Conservation (phyloP, 2,113 vertebrate genomes). For the Myrmophylax atrothorax region DNA sequence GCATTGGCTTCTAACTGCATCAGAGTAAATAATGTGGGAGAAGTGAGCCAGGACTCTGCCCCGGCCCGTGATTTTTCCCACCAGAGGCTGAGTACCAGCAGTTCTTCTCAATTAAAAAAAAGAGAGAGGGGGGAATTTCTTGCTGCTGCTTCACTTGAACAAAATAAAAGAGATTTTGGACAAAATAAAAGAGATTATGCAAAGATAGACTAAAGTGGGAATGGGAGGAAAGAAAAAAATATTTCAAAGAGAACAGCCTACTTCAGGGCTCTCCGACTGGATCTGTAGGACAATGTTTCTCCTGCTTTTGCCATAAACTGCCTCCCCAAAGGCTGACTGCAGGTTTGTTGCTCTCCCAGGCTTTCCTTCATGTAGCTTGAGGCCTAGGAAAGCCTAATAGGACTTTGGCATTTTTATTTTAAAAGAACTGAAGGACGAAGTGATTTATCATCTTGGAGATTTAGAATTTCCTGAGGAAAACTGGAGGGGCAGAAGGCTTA, state of each 20-base stretch:
- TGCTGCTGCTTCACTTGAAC: slow-evolving; percentile 43
- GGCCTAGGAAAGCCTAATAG: not conserved
- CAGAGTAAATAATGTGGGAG: slow-evolving; percentile 31
- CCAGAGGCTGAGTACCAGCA: not conserved
- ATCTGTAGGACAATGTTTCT: not conserved
- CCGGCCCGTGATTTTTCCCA: slow-evolving; percentile 17
- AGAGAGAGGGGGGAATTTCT: not conserved
- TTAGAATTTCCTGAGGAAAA: not conserved
- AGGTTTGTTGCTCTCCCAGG: not conserved
- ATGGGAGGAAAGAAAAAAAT: slow-evolving; percentile 1
- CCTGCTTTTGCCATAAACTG: not conserved
- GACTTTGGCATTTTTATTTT: not conserved
- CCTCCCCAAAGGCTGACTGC: not conserved
- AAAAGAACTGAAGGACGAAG: not conserved
- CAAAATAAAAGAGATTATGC: slow-evolving; percentile 48
- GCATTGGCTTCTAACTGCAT: slow-evolving; percentile 30
- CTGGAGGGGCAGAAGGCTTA: not conserved
- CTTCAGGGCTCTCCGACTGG: not conserved
- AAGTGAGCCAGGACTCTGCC: slow-evolving; percentile 10
- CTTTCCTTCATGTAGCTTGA: not conserved
- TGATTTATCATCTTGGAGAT: not conserved
- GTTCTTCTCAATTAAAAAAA: not conserved
- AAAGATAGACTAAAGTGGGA: slow-evolving; percentile 22
- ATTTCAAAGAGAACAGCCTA: slow-evolving; percentile 24
- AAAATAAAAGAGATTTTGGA: slow-evolving; percentile 53